Evolutionary conservation across 1,140 invertebrate genomes (phyloP).

Genomic region (Drosophila virilis): DNA sequence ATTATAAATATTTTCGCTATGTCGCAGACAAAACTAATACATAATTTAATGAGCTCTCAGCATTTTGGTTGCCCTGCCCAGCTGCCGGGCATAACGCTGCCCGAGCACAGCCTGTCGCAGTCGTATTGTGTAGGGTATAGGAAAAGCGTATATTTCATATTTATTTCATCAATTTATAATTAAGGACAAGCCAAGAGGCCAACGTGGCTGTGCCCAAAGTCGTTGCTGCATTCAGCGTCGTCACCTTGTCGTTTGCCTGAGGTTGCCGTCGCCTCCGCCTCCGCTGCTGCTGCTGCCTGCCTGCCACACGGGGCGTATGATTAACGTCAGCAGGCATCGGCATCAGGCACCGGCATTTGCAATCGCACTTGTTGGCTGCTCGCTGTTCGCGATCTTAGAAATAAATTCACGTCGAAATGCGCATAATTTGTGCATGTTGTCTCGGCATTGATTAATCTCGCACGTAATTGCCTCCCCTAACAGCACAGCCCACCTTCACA

Average conservation of each 20-base stretch:
- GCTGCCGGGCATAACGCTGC: background rate
- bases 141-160: constrained; percentile 26
- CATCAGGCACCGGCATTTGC: constrained; percentile 12
- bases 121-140: background rate
- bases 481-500: constrained; percentile 25
- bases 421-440: constrained; percentile 77
- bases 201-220: constrained; percentile 58
- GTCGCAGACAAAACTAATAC: constrained; percentile 40
- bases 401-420: constrained; percentile 76
- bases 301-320: constrained; percentile 72
- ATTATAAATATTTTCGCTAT: constrained; percentile 31
- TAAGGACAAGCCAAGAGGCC: constrained; percentile 72
- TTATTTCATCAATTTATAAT: constrained; percentile 80
- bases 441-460: constrained; percentile 78
- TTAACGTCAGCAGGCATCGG: constrained; percentile 65
- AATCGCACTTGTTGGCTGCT: constrained; percentile 74
- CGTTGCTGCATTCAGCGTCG: constrained; percentile 55
- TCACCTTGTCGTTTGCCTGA: constrained; percentile 41
- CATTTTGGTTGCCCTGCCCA: background rate
- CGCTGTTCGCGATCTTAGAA: constrained; percentile 40
- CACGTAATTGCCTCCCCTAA: constrained; percentile 60
- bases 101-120: background rate
- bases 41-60: constrained; percentile 38
- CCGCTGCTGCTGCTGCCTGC: constrained; percentile 3
- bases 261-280: constrained; percentile 26